Conservation (phyloP, 1,140 invertebrate genomes). For the Tetramorium simillimum region DNA sequence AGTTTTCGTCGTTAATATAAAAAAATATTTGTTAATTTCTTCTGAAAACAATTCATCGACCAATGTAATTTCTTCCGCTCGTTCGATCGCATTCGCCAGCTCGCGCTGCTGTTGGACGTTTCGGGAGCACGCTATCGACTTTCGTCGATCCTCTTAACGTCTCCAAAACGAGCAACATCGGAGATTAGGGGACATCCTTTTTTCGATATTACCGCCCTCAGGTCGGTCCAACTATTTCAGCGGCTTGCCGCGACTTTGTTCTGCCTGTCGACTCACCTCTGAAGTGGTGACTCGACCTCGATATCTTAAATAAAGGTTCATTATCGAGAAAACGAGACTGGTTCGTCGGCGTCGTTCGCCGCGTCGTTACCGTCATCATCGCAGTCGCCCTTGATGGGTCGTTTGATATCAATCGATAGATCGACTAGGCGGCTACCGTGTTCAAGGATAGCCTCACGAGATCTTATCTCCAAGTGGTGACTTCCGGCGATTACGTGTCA, state of each 20-base stretch:
- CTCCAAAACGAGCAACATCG: slow-evolving; percentile 34
- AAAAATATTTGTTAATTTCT: slow-evolving; percentile 3
- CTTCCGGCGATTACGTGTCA: slow-evolving; percentile 16
- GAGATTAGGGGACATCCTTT: slow-evolving; percentile 14
- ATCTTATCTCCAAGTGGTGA: slow-evolving; percentile 41
- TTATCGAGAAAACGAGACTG: slow-evolving; percentile 67
- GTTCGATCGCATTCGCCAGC: background rate
- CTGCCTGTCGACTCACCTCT: slow-evolving; percentile 65
- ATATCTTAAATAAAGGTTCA: slow-evolving; percentile 73
- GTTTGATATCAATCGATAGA: slow-evolving; percentile 61
- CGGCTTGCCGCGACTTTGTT: slow-evolving; percentile 67
- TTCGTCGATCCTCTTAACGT: slow-evolving; percentile 40
- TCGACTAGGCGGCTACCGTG: slow-evolving; percentile 39
- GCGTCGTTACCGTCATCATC: slow-evolving; percentile 1
- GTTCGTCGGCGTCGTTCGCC: slow-evolving; percentile 11
- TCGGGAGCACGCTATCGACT: slow-evolving; percentile 21
- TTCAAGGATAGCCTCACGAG: slow-evolving; percentile 14
- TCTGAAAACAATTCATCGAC: background rate
- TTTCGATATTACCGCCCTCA: slow-evolving; percentile 24
- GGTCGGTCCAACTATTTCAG: slow-evolving; percentile 57
- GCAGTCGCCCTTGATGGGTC: slow-evolving; percentile 26
- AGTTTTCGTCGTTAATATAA: background rate
- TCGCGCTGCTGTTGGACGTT: background rate
- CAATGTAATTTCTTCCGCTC: slow-evolving; percentile 8
- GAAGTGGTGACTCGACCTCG: slow-evolving; percentile 69